Conservation (phyloP, 2,797 vertebrate genomes). For the Synaphobranchus kaupii region DNA sequence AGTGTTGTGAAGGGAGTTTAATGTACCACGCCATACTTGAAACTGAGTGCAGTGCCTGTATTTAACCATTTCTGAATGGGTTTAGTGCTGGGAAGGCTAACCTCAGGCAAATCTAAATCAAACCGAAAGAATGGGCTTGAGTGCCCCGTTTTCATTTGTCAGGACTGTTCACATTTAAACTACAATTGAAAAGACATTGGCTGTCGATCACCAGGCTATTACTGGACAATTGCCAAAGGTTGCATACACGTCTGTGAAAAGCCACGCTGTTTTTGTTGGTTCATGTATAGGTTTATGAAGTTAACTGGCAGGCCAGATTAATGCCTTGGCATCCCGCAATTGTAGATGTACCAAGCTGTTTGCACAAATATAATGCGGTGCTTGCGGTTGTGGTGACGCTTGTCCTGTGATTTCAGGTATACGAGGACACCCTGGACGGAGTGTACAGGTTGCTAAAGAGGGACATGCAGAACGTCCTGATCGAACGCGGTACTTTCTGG, state of each 20-base stretch:
- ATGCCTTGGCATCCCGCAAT: background rate
- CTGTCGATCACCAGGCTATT: background rate
- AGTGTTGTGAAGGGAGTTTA: background rate
- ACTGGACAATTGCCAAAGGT: background rate
- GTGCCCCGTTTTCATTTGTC: background rate
- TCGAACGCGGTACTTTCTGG: slow-evolving; percentile 56
- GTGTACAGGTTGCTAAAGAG: slow-evolving; percentile 55
- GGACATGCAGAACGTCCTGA: slow-evolving; percentile 41
- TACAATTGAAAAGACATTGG: background rate
- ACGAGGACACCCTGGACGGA: slow-evolving; percentile 50
- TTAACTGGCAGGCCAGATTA: background rate
- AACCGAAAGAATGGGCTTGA: background rate
- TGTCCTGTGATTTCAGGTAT: slow-evolving; percentile 43
- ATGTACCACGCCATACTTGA: background rate
- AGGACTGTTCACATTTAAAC: background rate
- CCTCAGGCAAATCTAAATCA: background rate
- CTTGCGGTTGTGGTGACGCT: background rate
- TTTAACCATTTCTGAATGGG: background rate
- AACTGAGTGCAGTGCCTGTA: background rate
- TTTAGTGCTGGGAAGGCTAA: background rate
- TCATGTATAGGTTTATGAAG: background rate
- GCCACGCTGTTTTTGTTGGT: background rate
- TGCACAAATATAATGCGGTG: background rate
- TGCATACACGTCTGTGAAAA: background rate
- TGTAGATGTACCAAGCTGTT: background rate